Percentiles rank a stretch among this genome's conserved stretches.
Evolutionary conservation across 1,140 invertebrate species (phyloP).

Genomic region (Sminthurinus signatus): DNA sequence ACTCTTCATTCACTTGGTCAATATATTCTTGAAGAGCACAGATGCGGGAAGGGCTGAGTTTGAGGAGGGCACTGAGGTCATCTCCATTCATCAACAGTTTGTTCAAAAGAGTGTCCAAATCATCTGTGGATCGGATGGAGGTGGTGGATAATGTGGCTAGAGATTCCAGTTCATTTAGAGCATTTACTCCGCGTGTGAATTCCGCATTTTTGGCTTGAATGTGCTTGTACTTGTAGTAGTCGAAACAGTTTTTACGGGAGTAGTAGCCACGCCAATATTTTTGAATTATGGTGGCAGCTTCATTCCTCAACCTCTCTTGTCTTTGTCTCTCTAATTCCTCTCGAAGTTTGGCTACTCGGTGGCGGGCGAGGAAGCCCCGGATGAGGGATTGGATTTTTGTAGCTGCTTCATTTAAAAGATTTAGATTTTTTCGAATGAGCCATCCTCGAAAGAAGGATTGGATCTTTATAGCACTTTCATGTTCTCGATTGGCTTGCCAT

Average conservation of each 20-base stretch:
- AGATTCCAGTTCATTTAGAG: conserved; percentile 1
- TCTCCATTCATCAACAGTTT: not conserved
- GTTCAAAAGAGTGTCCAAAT: not conserved
- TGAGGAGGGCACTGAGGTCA: not conserved
- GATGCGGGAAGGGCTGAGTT: not conserved
- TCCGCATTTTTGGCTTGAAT: conserved; percentile 3
- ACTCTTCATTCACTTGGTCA: not conserved
- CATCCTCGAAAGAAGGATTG: conserved; percentile 4
- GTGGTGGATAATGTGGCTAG: not conserved
- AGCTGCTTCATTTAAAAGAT: not conserved
- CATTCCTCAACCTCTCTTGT: not conserved
- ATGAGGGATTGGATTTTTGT: conserved; percentile 7
- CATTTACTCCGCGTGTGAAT: not conserved
- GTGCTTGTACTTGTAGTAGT: not conserved
- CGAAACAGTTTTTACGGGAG: conserved; percentile 1
- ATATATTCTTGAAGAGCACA: not conserved
- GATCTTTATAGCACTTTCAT: conserved; percentile 2
- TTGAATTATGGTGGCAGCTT: conserved; percentile 7
- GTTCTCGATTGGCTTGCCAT: conserved; percentile 9
- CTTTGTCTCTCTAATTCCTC: not conserved
- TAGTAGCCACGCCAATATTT: not conserved
- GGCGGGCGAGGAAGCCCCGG: not conserved
- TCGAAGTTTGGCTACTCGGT: not conserved
- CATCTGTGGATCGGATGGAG: not conserved
- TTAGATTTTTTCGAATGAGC: conserved; percentile 8